Conservation (phyloP, 2,113 vertebrate genomes). For the Verasper variegatus region DNA sequence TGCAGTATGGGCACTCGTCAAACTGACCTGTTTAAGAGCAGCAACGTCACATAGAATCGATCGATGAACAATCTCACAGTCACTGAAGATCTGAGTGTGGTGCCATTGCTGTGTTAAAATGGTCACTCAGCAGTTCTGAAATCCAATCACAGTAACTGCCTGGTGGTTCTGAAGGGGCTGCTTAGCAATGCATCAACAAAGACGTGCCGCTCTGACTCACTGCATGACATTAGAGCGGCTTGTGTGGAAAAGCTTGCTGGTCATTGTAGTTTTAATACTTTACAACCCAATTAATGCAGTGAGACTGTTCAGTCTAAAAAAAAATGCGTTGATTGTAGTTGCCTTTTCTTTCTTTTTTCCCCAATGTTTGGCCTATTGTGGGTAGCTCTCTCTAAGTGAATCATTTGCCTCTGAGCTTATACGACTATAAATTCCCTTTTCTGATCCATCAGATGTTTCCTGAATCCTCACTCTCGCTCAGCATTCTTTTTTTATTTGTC, state of each 20-base stretch:
- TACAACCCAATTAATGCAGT: background rate
- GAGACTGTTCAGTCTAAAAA: background rate
- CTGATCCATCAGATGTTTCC: background rate
- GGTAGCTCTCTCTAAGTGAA: background rate
- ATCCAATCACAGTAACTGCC: constrained; percentile 56
- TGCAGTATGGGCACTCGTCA: background rate
- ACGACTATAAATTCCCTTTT: background rate
- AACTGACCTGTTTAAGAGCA: constrained; percentile 2
- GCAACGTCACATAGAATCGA: background rate
- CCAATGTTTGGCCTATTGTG: background rate
- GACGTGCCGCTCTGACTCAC: constrained; percentile 43
- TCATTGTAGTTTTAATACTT: constrained; percentile 31
- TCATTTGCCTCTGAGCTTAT: background rate
- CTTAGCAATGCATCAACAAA: constrained; percentile 58
- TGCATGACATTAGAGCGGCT: constrained; percentile 13
- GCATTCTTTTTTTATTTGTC: background rate
- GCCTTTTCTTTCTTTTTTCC: background rate
- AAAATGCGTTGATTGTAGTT: constrained; percentile 9
- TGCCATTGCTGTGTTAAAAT: constrained; percentile 33
- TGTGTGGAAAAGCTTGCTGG: constrained; percentile 19
- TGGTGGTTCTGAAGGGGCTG: constrained; percentile 32
- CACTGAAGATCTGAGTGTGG: background rate
- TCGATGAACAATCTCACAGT: background rate
- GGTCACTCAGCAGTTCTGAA: constrained; percentile 54
- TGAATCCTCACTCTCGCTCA: background rate